Evolutionary conservation across 2,888 invertebrate genomes (phyloP), one percentile per base, ranked within the genome.

Genomic region (Leucoptera coffeella): DNA sequence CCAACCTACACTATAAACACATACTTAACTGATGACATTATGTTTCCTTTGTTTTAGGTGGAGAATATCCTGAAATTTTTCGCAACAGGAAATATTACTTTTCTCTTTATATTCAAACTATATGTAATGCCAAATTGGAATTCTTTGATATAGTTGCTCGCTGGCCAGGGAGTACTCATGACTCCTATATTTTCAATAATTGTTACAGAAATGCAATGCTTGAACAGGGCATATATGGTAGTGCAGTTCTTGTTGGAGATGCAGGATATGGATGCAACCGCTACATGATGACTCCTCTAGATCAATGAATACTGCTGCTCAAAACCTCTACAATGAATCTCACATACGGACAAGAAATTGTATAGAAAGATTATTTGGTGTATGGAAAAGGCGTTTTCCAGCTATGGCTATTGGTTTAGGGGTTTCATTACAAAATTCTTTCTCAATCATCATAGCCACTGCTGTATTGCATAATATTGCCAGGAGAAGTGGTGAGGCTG

Each of bases 1-100:
- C 9, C 9, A 14, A 8, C 14, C 23, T 7, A 13, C n/a, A 23
- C 3, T 12, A 9, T 10, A 12, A 9, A 7, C 14, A 23, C 13
- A 23, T 23, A 23, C n/a, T 19, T 23, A 14, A 23, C 14, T 10
- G 9, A 14, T 2, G 13, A 23, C 13, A 13, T 23, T n/a, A 22
- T 6, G n/a, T n/a, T n/a, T n/a, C 22, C 12, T 23, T 12, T 15
- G 11, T 25, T 15, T 11, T 19, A 26, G 38, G 40, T 25, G 35
- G 37, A 15, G 27, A 34, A 12, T 14, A 38, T 6, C 33, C 33
- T 11, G 38, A 41, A 30, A 26, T 28, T 12, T 39, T 31, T 14
- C 24, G 37, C 14, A 39, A 38, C 15, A 26, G 35, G 6, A 38
- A 40, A 30, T 29, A 30, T 9, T 38, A 31, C 15, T 39, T 38